These are phyloP conservation scores for Cyclopterus lumpus DNA, from an alignment of 2,797 vertebrate species.

Conservation along the genomic window DNA sequence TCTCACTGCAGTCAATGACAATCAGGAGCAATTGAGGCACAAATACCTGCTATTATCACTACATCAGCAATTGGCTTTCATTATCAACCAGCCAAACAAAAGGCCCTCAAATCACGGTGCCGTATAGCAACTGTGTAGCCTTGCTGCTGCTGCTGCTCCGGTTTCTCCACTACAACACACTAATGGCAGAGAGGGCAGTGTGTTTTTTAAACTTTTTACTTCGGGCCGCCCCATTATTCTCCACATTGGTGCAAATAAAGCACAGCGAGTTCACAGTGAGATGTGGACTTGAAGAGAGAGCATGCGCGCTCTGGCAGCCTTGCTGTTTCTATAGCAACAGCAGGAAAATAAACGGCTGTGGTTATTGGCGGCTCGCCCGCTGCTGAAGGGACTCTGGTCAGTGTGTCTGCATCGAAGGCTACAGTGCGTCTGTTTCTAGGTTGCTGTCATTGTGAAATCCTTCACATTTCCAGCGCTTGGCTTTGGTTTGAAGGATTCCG, in stretches of 20 bases:
- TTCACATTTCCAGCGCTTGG: neutral
- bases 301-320: conserved; percentile 55
- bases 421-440: conserved; percentile 12
- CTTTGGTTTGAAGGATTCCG: neutral
- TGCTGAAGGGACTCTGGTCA: conserved; percentile 67
- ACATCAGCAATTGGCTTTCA: conserved; percentile 31
- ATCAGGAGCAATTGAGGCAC: conserved; percentile 49
- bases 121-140: neutral
- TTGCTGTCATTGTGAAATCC: neutral
- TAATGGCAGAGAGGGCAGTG: neutral
- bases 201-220: neutral
- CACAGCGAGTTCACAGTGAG: conserved; percentile 32
- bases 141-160: neutral
- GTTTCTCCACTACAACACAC: neutral
- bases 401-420: conserved; percentile 25
- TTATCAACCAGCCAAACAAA: conserved; percentile 36
- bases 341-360: conserved; percentile 77
- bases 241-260: conserved; percentile 9
- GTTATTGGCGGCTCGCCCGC: conserved; percentile 43
- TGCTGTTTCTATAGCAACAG: conserved; percentile 83
- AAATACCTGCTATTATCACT: conserved; percentile 61
- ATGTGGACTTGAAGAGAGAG: conserved; percentile 22
- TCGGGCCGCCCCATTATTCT: conserved; percentile 1
- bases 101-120: conserved; percentile 46
- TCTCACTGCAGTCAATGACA: conserved; percentile 39